phyloP scores from a whole-genome alignment of 2,888 invertebrate species.

The Heliconius ethilla region DNA sequence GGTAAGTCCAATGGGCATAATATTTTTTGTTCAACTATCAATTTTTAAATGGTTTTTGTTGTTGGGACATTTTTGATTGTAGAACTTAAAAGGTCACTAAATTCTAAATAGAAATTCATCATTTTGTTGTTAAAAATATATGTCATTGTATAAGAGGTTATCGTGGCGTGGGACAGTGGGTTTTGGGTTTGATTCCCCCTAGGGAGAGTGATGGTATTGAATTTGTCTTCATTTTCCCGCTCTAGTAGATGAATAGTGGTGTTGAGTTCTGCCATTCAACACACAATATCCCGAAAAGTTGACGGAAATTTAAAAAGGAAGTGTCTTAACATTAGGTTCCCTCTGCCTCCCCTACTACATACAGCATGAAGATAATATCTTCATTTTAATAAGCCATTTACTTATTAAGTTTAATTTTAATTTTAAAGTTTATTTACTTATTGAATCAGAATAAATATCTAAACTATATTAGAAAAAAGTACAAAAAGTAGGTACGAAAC shows the following conservation, averaged over 20 bases:
- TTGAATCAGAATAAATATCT: too few relatives aligned
- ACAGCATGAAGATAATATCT: too few relatives aligned
- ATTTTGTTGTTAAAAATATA: not conserved
- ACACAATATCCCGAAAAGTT: not conserved
- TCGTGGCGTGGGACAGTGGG: not conserved
- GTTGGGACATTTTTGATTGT: constrained; percentile 35
- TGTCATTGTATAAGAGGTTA: not conserved
- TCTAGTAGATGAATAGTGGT: not conserved
- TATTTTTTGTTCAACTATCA: constrained; percentile 49
- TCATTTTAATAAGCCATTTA: too few relatives aligned
- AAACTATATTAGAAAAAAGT: not conserved
- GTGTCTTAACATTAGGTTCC: too few relatives aligned
- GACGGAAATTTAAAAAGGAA: not conserved
- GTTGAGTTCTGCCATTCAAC: not conserved
- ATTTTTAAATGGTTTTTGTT: constrained; percentile 43
- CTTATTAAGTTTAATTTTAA: too few relatives aligned
- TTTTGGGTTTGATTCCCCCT: not conserved
- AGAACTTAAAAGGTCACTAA: not conserved
- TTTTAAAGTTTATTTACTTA: too few relatives aligned
- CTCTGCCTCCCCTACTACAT: too few relatives aligned
- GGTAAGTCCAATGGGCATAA: constrained; percentile 56
- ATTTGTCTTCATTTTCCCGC: not conserved
- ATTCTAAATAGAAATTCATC: not conserved
- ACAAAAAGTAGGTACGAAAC: not conserved
- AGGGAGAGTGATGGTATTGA: not conserved